Conservation (phyloP, 2,797 vertebrate genomes). For the Syngnathus acus region DNA sequence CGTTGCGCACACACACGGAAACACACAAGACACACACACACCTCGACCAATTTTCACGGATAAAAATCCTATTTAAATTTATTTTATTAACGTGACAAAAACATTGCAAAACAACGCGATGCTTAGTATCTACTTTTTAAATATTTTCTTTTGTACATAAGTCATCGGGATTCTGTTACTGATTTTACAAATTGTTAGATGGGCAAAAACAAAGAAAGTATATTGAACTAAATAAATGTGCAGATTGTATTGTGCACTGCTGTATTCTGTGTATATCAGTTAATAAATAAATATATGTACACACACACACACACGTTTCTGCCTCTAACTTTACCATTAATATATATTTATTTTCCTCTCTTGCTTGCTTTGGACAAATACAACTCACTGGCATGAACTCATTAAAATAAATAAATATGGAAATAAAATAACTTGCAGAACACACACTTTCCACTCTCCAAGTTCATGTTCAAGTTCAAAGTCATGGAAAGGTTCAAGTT, state of each 20-base stretch:
- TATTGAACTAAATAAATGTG: too few relatives aligned
- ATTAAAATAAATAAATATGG: not conserved
- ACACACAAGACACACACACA: not conserved
- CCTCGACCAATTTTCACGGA: not conserved
- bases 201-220: too few relatives aligned
- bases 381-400: not conserved
- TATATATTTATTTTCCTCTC: not conserved
- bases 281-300: too few relatives aligned
- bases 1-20: not conserved
- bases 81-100: too few relatives aligned
- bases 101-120: not conserved
- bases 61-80: too few relatives aligned
- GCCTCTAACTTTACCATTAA: not conserved
- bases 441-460: not conserved
- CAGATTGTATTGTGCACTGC: too few relatives aligned
- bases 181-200: too few relatives aligned
- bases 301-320: not conserved
- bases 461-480: constrained; percentile 28
- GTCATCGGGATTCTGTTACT: too few relatives aligned
- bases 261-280: too few relatives aligned
- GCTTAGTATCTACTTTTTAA: too few relatives aligned
- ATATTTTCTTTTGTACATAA: too few relatives aligned
- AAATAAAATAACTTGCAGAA: not conserved
- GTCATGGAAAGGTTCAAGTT: constrained; percentile 24
- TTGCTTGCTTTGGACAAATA: not conserved